Percentiles rank a stretch among this genome's conserved stretches.
phyloP scores from a whole-genome alignment of 2,888 invertebrate species.

The Erebia epiphron region DNA sequence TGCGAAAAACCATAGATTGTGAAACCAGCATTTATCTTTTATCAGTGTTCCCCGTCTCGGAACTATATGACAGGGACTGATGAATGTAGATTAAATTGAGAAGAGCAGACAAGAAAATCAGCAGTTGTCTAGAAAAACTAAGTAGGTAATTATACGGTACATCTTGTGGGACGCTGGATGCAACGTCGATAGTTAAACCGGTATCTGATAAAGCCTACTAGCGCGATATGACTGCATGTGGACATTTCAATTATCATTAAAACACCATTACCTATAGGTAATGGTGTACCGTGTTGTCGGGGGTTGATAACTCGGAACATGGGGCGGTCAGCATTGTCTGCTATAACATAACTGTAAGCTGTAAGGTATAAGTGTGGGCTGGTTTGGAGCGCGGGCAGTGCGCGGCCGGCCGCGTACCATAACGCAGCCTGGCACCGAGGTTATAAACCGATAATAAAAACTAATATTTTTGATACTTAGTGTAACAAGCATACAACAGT shows the following conservation, averaged over 20 bases:
- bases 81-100: too few species aligned
- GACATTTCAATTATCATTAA: constrained; percentile 59
- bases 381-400: constrained; percentile 69
- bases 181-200: too few species aligned
- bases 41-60: too few species aligned
- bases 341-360: constrained; percentile 16
- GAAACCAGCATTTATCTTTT: too few species aligned
- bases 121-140: too few species aligned
- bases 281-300: constrained; percentile 62
- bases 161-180: too few species aligned
- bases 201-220: neutral
- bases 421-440: constrained; percentile 70
- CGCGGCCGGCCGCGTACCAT: constrained; percentile 73
- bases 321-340: constrained; percentile 66
- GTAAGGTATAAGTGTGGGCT: constrained; percentile 62
- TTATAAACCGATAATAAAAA: constrained; percentile 25
- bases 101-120: too few species aligned
- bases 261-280: constrained; percentile 56
- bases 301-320: constrained; percentile 59
- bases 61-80: too few species aligned
- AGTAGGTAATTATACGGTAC: too few species aligned
- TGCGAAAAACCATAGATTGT: too few species aligned
- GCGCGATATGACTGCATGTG: constrained; percentile 15
- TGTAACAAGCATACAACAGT: neutral
- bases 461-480: neutral